Evolutionary conservation across 1,140 invertebrate species (phyloP), one percentile per base, ranked within the genome.

Genomic region (Drosophila subobscura): DNA sequence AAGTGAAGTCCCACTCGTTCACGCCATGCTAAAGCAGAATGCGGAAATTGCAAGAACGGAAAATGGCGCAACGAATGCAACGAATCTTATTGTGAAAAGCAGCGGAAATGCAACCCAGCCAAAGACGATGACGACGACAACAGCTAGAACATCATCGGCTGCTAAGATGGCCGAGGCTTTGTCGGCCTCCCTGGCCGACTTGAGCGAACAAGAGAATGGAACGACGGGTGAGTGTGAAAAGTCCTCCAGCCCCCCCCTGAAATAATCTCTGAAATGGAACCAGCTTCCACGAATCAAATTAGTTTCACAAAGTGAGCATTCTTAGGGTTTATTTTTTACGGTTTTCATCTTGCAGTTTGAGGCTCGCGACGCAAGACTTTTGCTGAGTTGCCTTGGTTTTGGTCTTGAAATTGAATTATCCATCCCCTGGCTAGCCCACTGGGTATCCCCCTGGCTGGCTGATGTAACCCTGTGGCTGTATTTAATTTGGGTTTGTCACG

Each of bases 401-500:
- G 72, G 41, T 76, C 57, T 70, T 63, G 50, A 80, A 80, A 76
- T 80, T 76, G 57, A 80, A 72, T 79, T 76, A 59, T 20, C 49
- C 47, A 55, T 56, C 46, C 63, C 60, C 57, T 54, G 8, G 23
- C 45, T 25, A 16, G 16, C 40, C 33, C 33, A 44, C 12, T 20
- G 33, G 29, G n/a, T 33, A 56, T 44, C 29, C 40, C 25, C 5
- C 54, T 72, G 55, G 27, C 41, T 51, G 61, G 56, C 63, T 85
- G 81, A 85, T 85, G 81, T 85, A 85, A 85, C 64, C 81, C 70
- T 60, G 58, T 46, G 33, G 61, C n/a, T 71, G 53, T 54, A 58
- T 75, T 89, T 88, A 79, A 89, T 88, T 88, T 88, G 79, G 75
- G 79, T 67, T 88, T 88, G 83, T 88, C 83, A 88, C 83, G 83